Evolutionary conservation across 35 echinoderm and acorn worm genomes (phyloP).

Genomic region (Heliocidaris erythrogramma): DNA sequence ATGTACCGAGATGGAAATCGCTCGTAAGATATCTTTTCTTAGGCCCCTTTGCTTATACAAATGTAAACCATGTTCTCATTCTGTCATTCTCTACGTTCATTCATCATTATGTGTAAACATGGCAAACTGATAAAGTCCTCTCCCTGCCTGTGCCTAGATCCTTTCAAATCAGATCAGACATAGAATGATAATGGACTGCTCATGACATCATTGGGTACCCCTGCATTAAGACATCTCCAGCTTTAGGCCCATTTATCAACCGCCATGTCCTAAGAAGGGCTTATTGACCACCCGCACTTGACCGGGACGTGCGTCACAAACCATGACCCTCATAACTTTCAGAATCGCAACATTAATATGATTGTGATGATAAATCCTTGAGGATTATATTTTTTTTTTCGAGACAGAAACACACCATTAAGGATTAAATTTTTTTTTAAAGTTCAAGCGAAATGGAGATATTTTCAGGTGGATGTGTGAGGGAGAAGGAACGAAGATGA

Average conservation of each 20-base stretch:
- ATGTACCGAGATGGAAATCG: no score
- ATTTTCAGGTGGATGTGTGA: neutral
- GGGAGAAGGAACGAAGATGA: neutral
- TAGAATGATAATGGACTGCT: constrained; percentile 9
- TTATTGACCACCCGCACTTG: neutral
- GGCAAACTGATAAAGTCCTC: neutral
- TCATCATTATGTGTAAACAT: neutral
- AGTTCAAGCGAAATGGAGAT: neutral
- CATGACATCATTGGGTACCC: neutral
- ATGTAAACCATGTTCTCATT: neutral
- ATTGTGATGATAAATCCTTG: neutral
- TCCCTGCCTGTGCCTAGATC: neutral
- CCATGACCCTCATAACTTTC: neutral
- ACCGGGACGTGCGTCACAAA: neutral
- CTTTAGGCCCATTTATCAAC: neutral
- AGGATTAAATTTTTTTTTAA: neutral
- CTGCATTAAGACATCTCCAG: neutral
- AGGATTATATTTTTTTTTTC: neutral
- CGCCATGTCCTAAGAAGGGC: neutral
- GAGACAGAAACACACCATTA: neutral
- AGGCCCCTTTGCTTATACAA: neutral
- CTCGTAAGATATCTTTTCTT: no score
- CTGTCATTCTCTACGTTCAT: neutral
- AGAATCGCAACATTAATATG: neutral
- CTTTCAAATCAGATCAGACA: neutral